Evolutionary conservation across 2,113 vertebrate species (phyloP).

Genomic region (Stigmatopora argus): DNA sequence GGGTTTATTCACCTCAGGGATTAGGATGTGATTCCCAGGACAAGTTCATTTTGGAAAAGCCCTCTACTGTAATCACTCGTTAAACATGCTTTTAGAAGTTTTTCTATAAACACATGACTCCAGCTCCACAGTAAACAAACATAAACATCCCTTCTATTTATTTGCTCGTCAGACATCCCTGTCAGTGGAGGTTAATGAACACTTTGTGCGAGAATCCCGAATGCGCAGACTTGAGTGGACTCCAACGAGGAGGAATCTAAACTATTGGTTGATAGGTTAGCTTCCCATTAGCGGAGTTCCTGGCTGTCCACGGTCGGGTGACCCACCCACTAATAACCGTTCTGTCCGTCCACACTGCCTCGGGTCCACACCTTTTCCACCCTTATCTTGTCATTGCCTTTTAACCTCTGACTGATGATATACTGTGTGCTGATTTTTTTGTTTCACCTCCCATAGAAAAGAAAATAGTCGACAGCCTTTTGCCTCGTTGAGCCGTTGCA

Average conservation of each 20-base stretch:
- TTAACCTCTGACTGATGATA: not conserved
- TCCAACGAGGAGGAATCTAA: constrained; percentile 31
- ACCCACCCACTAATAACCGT: constrained; percentile 36
- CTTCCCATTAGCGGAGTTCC: not conserved
- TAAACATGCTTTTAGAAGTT: not conserved
- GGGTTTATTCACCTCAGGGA: constrained; percentile 16
- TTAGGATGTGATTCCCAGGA: constrained; percentile 19
- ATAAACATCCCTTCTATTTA: not conserved
- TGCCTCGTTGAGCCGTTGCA: constrained; percentile 42
- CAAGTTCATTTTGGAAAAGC: constrained; percentile 21
- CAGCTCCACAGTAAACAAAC: not conserved
- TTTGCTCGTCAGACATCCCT: constrained; percentile 16
- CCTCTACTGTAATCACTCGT: not conserved
- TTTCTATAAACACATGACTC: not conserved
- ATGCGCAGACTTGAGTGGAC: constrained; percentile 35
- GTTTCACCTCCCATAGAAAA: not conserved
- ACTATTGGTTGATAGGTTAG: not conserved
- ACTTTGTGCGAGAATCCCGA: constrained; percentile 45
- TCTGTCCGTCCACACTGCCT: constrained; percentile 34
- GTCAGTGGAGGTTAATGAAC: constrained; percentile 2
- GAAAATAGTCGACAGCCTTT: constrained; percentile 12
- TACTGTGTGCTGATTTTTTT: not conserved
- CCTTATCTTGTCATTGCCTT: not conserved
- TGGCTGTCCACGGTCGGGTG: constrained; percentile 19
- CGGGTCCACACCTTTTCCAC: constrained; percentile 33